Evolutionary conservation across 2,797 vertebrate species (phyloP).

Genomic region (Chaenodraco wilsoni): DNA sequence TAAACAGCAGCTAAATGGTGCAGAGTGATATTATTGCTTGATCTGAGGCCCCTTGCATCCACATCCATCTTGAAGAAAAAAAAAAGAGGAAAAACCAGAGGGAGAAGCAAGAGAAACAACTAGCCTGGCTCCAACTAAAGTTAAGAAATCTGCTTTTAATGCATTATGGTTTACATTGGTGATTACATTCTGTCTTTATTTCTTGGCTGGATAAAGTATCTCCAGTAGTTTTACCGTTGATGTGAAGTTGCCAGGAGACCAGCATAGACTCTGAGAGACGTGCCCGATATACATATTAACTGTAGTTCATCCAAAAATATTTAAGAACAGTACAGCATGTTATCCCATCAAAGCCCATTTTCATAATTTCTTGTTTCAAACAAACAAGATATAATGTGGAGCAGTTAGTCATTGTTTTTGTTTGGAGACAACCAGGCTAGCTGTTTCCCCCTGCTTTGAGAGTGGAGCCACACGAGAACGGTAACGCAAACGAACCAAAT

Average conservation of each 20-base stretch:
- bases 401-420: background rate
- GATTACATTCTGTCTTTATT: background rate
- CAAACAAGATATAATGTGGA: constrained; percentile 3
- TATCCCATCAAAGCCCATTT: background rate
- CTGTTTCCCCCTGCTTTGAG: background rate
- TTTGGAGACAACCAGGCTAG: background rate
- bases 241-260: background rate
- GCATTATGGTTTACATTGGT: background rate
- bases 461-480: no score
- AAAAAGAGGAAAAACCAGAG: no score
- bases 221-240: background rate
- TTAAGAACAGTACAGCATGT: background rate
- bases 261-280: background rate
- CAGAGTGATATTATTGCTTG: constrained; percentile 32
- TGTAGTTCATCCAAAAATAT: background rate
- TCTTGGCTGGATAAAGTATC: background rate
- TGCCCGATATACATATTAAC: background rate
- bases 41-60: constrained; percentile 1
- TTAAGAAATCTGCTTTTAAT: background rate
- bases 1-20: constrained; percentile 29
- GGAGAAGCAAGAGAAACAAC: background rate
- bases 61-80: background rate
- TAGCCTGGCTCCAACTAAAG: background rate
- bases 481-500: no score
- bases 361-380: background rate